Conservation (phyloP, 1,140 invertebrate species). For the Drosophila nasuta region DNA sequence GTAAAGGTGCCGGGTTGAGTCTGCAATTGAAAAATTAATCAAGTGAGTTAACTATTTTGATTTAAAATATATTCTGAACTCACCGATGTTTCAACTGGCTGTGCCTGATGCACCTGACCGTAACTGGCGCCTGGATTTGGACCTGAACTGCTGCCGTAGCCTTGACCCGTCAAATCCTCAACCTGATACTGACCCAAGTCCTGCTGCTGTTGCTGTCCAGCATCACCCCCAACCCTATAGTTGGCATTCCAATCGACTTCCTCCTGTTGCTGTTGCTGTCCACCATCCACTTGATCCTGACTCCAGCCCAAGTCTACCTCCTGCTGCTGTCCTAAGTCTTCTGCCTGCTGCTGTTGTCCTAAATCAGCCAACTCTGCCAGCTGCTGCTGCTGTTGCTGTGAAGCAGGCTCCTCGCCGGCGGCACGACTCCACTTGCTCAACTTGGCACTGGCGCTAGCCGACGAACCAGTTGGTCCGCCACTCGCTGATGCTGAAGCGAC, state of each 20-base stretch:
- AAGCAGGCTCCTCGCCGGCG: slow-evolving; percentile 51
- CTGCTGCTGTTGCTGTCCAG: slow-evolving; percentile 50
- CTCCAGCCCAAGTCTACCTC: slow-evolving; percentile 38
- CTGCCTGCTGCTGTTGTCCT: slow-evolving; percentile 55
- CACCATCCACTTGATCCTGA: slow-evolving; percentile 41
- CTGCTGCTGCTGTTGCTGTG: slow-evolving; percentile 29
- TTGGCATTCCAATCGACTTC: slow-evolving; percentile 34
- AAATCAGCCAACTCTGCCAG: slow-evolving; percentile 19
- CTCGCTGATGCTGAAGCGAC: slow-evolving; percentile 50
- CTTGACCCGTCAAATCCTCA: slow-evolving; percentile 37
- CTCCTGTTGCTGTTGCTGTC: slow-evolving; percentile 34
- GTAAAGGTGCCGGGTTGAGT: slow-evolving; percentile 29
- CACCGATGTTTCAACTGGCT: slow-evolving; percentile 41
- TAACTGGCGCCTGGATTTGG: slow-evolving; percentile 7
- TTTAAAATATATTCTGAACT: slow-evolving; percentile 5
- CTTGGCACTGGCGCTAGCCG: slow-evolving; percentile 55
- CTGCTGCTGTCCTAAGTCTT: slow-evolving; percentile 35
- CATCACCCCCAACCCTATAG: slow-evolving; percentile 22
- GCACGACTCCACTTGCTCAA: slow-evolving; percentile 61
- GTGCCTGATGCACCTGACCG: slow-evolving; percentile 26
- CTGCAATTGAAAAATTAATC: slow-evolving; percentile 10
- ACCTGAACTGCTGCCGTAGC: slow-evolving; percentile 16
- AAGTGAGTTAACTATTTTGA: not conserved
- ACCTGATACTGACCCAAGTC: slow-evolving; percentile 56
- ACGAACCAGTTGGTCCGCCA: slow-evolving; percentile 50